phyloP scores from a whole-genome alignment of 2,888 invertebrate species.

The Sinelater perroti region DNA sequence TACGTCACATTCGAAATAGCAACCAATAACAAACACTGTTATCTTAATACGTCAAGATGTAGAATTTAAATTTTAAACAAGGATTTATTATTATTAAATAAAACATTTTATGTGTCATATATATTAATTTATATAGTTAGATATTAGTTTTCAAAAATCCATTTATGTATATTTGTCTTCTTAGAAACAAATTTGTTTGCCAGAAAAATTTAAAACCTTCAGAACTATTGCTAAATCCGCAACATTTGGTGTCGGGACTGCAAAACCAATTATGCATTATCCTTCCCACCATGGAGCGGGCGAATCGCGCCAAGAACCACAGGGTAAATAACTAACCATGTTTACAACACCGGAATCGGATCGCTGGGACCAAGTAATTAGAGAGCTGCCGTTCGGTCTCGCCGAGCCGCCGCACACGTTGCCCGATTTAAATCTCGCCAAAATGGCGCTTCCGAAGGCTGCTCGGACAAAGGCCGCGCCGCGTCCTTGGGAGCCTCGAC shows the following conservation, averaged over 20 bases:
- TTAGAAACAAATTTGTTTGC: no score
- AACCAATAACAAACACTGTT: no score
- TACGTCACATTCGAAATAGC: no score
- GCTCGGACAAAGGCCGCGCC: conserved; percentile 7
- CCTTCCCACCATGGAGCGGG: conserved; percentile 11
- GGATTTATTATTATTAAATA: no score
- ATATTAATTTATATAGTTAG: no score
- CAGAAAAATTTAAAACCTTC: no score
- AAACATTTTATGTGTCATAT: no score
- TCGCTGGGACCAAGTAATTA: conserved; percentile 3
- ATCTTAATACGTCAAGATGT: no score
- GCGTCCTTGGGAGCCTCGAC: conserved; percentile 3
- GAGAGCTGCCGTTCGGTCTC: not conserved
- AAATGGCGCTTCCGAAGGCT: not conserved
- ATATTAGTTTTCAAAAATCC: no score
- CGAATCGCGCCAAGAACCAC: not conserved
- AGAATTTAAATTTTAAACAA: no score
- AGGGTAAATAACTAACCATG: conserved; percentile 15
- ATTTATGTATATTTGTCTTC: no score
- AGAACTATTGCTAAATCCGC: no score
- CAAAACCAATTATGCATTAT: conserved; percentile 9
- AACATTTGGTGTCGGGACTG: not conserved
- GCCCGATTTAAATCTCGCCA: not conserved
- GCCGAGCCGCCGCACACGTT: not conserved
- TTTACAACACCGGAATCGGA: conserved; percentile 2